These are phyloP conservation scores for Acleris literana DNA, from an alignment of 2,888 invertebrate species.

Conservation along the genomic window DNA sequence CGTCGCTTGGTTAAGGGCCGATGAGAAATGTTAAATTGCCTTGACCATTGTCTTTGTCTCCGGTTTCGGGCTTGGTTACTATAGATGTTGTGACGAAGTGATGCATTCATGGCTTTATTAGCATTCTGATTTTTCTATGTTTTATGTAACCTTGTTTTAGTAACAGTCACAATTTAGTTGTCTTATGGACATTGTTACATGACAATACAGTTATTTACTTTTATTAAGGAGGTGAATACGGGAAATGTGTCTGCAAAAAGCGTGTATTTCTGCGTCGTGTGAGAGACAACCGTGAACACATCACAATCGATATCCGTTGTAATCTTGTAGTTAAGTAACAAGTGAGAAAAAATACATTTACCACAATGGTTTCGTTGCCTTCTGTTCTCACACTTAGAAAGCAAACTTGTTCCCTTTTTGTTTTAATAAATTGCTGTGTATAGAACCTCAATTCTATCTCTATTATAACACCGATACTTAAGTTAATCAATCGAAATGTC, in stretches of 20 bases:
- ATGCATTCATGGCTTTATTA: constrained; percentile 5
- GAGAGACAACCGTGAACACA: constrained; percentile 64
- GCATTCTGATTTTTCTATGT: neutral
- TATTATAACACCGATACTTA: no score
- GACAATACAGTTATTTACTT: constrained; percentile 11
- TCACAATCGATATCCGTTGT: constrained; percentile 79
- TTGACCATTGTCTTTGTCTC: constrained; percentile 42
- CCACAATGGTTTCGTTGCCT: constrained; percentile 58
- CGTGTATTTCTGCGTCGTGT: constrained; percentile 57
- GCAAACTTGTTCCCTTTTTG: constrained; percentile 29
- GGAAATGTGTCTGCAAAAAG: constrained; percentile 56
- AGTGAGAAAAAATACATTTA: constrained; percentile 63
- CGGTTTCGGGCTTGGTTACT: constrained; percentile 13
- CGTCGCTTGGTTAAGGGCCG: constrained; percentile 15
- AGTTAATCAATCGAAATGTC: no score
- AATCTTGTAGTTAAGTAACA: constrained; percentile 71
- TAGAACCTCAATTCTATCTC: no score
- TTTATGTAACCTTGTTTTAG: neutral
- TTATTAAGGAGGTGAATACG: constrained; percentile 33
- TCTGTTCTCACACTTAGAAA: constrained; percentile 68
- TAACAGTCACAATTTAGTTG: neutral
- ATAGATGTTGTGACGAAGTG: constrained; percentile 14
- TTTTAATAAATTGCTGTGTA: no score
- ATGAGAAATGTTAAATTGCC: constrained; percentile 37
- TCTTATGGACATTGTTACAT: constrained; percentile 18